Conservation (phyloP, 2,113 vertebrate species). For the Capra hircus region DNA sequence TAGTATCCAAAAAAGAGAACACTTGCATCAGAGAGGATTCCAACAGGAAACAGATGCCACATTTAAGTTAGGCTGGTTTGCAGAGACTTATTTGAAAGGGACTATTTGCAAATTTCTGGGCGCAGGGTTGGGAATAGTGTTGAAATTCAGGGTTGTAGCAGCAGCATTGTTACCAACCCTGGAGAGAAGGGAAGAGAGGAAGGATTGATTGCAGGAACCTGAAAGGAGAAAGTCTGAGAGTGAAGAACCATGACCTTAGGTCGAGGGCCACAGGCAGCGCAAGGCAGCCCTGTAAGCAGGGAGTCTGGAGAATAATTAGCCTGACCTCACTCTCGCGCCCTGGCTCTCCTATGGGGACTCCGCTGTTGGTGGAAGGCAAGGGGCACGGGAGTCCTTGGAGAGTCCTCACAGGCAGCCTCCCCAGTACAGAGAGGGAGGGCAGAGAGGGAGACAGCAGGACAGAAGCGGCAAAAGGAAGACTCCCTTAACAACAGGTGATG, state of each 20-base stretch:
- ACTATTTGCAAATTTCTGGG: background rate
- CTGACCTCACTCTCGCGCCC: background rate
- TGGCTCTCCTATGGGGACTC: constrained; percentile 25
- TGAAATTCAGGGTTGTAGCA: background rate
- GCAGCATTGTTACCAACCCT: constrained; percentile 12
- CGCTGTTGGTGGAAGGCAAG: background rate
- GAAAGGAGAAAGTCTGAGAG: constrained; percentile 42
- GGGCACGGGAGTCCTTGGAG: background rate
- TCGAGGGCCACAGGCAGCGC: constrained; percentile 51
- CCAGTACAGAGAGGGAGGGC: background rate
- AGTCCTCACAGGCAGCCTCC: background rate
- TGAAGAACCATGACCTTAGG: constrained; percentile 55
- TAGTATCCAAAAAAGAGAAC: background rate
- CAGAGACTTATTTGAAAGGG: background rate
- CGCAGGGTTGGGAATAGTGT: background rate
- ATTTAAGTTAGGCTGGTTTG: background rate
- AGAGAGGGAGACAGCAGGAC: background rate
- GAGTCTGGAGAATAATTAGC: constrained; percentile 48
- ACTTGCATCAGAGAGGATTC: background rate
- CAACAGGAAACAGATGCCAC: background rate
- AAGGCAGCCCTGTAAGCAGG: constrained; percentile 38
- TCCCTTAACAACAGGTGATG: background rate
- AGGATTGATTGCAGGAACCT: constrained; percentile 46
- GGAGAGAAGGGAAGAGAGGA: constrained; percentile 7
- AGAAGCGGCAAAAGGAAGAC: background rate